Evolutionary conservation across 1,140 invertebrate species (phyloP).

Genomic region (Aphelinus certus): DNA sequence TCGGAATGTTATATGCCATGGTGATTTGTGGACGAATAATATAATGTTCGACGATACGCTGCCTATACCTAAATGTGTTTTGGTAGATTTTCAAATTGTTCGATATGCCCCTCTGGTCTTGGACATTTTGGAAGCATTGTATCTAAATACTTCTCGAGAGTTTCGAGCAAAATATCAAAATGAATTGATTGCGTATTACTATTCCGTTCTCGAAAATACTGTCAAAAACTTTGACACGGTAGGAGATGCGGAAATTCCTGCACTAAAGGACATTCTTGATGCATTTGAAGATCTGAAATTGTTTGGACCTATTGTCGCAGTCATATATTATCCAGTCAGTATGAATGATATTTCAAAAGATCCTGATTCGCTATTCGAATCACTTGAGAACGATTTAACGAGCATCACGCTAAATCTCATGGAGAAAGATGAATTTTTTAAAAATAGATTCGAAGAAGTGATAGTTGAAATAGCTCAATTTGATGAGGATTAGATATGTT

Average conservation of each 20-base stretch:
- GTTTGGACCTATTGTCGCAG: neutral
- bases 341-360: neutral
- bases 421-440: slow-evolving; percentile 1
- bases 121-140: neutral
- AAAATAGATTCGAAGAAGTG: neutral
- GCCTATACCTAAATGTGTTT: neutral
- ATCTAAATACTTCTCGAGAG: neutral
- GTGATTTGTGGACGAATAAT: neutral
- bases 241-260: neutral
- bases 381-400: neutral
- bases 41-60: neutral
- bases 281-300: neutral
- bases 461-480: too few species aligned
- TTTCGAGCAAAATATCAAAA: neutral
- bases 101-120: neutral
- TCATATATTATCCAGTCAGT: neutral
- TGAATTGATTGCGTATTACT: neutral
- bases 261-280: neutral
- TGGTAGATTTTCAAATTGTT: neutral
- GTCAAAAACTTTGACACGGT: neutral
- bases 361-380: neutral
- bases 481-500: too few species aligned
- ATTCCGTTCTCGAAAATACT: slow-evolving; percentile 4
- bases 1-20: neutral
- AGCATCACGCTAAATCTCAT: neutral